Evolutionary conservation across 2,113 vertebrate genomes (phyloP).

Genomic region (Turdus rufiventris): DNA sequence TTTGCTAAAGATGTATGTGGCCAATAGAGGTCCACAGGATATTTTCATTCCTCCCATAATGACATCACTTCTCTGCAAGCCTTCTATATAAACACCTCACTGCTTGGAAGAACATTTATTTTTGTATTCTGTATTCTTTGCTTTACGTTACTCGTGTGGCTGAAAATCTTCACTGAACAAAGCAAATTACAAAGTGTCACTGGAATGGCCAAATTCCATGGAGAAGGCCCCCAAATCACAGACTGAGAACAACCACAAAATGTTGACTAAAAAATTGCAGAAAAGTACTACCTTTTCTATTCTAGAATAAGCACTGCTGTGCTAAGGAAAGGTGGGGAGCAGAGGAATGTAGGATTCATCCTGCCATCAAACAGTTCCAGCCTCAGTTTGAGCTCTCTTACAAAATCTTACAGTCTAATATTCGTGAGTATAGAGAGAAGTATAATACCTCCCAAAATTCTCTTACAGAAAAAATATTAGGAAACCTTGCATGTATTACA

Average conservation of each 20-base stretch:
- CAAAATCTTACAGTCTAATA: neutral
- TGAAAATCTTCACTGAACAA: slow-evolving; percentile 8
- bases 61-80: slow-evolving; percentile 43
- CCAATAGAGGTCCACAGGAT: neutral
- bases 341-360: neutral
- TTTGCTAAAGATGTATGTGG: neutral
- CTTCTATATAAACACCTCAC: slow-evolving; percentile 4
- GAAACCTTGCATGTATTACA: neutral
- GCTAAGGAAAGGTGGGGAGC: neutral
- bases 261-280: neutral
- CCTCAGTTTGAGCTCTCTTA: neutral
- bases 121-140: slow-evolving; percentile 21
- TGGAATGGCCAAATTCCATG: slow-evolving; percentile 13
- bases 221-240: slow-evolving; percentile 31
- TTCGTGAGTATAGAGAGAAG: neutral
- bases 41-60: slow-evolving; percentile 11
- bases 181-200: slow-evolving; percentile 48
- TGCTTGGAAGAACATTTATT: slow-evolving; percentile 51
- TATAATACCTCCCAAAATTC: neutral
- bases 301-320: neutral
- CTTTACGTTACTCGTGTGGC: neutral
- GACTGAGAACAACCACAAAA: slow-evolving; percentile 25
- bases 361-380: neutral
- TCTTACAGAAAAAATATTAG: neutral
- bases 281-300: neutral